Percentiles rank a stretch among this genome's conserved stretches.
Conservation (phyloP, 1,140 invertebrate species). For the Aplysia californica region DNA sequence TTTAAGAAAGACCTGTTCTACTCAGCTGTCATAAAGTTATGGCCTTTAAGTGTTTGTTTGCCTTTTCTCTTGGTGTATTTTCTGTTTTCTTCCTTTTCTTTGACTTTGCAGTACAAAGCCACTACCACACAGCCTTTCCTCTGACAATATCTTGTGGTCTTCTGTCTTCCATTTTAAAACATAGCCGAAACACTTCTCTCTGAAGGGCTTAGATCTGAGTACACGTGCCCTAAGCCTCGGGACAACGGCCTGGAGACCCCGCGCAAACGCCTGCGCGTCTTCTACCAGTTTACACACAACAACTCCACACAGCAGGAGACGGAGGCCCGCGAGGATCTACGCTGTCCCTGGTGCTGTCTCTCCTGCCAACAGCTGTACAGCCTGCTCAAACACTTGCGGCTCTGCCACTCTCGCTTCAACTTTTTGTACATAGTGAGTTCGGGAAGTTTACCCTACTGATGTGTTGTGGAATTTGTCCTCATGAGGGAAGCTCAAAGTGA, state of each 20-base stretch:
- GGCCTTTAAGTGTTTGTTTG: too few species aligned
- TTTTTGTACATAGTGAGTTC: constrained; percentile 87
- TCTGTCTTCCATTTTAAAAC: too few species aligned
- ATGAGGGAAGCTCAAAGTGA: not conserved
- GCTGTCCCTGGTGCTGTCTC: constrained; percentile 95
- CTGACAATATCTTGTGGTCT: too few species aligned
- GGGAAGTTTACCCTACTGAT: not conserved
- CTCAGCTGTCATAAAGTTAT: too few species aligned
- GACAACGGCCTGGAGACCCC: constrained; percentile 52
- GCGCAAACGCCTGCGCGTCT: constrained; percentile 75
- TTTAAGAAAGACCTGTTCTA: too few species aligned
- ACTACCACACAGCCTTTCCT: too few species aligned
- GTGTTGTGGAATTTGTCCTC: not conserved
- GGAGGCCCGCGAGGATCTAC: constrained; percentile 89
- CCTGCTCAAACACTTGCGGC: constrained; percentile 90
- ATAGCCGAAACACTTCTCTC: too few species aligned
- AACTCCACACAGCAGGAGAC: constrained; percentile 95
- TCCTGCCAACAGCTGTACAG: constrained; percentile 90
- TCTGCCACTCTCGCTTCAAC: constrained; percentile 92
- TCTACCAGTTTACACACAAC: constrained; percentile 96
- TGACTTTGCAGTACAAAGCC: too few species aligned
- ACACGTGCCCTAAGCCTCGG: not conserved
- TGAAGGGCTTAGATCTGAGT: constrained; percentile 23
- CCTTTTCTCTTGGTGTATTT: too few species aligned
- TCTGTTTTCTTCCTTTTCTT: too few species aligned